Base-by-base conservation (phyloP, 2,113 vertebrate genomes). In the Oreochromis aureus region DNA sequence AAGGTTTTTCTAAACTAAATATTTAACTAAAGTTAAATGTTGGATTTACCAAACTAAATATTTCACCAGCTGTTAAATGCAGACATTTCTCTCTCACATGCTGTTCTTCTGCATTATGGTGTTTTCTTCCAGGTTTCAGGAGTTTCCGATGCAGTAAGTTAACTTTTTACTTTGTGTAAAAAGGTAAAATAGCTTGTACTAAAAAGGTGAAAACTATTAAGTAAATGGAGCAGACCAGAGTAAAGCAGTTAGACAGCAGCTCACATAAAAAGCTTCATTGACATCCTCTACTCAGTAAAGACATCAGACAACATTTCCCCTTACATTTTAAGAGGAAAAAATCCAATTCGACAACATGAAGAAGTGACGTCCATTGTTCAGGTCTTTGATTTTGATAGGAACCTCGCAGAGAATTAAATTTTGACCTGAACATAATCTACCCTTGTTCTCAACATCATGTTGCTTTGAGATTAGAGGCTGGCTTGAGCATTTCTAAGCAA, bases 401-500 rank as follows among this genome's bases (percentile, higher is more conserved):
- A 84, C 86, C 55, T 89, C 59, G 41, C 63, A 82, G 54, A 80
- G 91, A 91, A 95, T 94, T 89, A 78, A 59, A 91, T 95, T 95
- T 90, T 80, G 87, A 93, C 89, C 87, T 89, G 83, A 92, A 93
- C 91, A 91, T 87, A 92, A 90, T 86, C 94, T 84, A 94, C 89
- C 92, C 91, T 51, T 80, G 10, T 90, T 93, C 88, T 94, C 82
- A 93, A 90, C 82, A 92, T 91, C 85, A 88, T 91, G 91, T 73
- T 89, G 93, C 93, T 91, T 93, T 91, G 87, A 93, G 93, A 95
- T 96, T 94, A 94, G 51, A 91, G 87, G 76, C 86, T 34, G 85
- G 84, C 82, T 89, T 36, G 27, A 85, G 87, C 87, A 3, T 84
- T 91, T 92, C 73, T 46, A 86, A 89, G 88, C 51, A 80, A 83